Evolutionary conservation across 2,888 invertebrate genomes (phyloP).

Genomic region (Lepas anatifera): DNA sequence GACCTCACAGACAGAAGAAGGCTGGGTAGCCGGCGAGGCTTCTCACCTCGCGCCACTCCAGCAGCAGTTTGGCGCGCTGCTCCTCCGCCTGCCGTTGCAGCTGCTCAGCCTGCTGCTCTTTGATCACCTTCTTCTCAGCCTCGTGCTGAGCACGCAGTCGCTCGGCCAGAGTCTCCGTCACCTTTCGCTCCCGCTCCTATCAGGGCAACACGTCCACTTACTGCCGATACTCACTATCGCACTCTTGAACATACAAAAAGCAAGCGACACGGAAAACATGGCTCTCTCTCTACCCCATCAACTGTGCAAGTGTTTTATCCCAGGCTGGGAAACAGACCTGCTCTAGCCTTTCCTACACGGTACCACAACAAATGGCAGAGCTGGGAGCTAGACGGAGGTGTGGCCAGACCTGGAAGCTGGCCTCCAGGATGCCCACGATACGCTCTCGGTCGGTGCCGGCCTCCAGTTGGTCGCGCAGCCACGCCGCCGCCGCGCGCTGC

Average conservation of each 20-base stretch:
- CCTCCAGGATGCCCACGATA: slow-evolving; percentile 3
- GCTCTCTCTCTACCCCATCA: too few species aligned
- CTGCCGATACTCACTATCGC: too few species aligned
- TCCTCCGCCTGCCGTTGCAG: background rate
- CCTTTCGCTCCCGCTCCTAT: slow-evolving; percentile 1
- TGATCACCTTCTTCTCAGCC: background rate
- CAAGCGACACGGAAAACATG: too few species aligned
- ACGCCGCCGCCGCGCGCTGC: slow-evolving; percentile 31
- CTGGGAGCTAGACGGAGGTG: too few species aligned
- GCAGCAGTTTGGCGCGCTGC: slow-evolving; percentile 1
- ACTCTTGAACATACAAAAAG: too few species aligned
- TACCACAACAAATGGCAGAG: too few species aligned
- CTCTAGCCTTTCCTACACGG: too few species aligned
- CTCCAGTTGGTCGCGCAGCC: background rate
- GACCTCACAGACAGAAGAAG: too few species aligned
- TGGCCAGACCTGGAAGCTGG: background rate
- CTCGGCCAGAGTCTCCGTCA: background rate
- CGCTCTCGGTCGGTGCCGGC: background rate
- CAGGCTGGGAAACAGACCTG: too few species aligned
- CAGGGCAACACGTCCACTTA: too few species aligned
- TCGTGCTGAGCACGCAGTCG: background rate
- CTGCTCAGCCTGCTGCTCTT: background rate
- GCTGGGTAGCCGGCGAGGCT: too few species aligned
- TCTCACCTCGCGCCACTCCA: background rate
- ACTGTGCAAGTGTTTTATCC: too few species aligned